A percentile compares a stretch with the other conserved stretches of the same genome.
These are phyloP conservation scores for Trichomalopsis sarcophagae DNA, from an alignment of 1,140 invertebrate genomes.

Conservation along the genomic window DNA sequence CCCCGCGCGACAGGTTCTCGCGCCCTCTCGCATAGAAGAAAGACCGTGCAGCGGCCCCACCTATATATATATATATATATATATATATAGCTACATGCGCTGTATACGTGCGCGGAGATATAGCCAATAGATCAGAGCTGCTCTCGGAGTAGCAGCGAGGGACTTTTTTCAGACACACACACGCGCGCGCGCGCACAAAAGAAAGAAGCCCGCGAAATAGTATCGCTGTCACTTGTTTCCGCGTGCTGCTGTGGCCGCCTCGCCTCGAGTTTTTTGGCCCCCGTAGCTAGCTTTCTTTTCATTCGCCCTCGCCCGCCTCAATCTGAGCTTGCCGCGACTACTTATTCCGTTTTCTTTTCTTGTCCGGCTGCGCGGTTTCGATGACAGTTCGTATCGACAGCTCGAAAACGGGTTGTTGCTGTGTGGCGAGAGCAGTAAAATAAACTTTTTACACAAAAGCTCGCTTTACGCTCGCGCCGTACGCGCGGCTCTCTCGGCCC, in stretches of 20 bases:
- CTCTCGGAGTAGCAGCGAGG: background rate
- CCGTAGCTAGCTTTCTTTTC: slow-evolving; percentile 28
- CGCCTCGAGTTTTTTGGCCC: slow-evolving; percentile 44
- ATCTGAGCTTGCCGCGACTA: background rate
- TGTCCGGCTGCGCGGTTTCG: background rate
- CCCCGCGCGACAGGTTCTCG: slow-evolving; percentile 51
- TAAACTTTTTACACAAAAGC: slow-evolving; percentile 28
- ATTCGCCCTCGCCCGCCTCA: slow-evolving; percentile 25
- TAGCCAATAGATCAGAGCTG: slow-evolving; percentile 25
- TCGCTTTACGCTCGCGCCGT: background rate
- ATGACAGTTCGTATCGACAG: background rate
- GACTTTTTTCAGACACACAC: slow-evolving; percentile 9
- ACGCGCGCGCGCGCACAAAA: slow-evolving; percentile 27
- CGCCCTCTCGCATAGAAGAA: background rate
- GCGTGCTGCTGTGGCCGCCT: slow-evolving; percentile 63
- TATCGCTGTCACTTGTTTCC: slow-evolving; percentile 73
- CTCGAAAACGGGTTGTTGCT: background rate
- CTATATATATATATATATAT: background rate
- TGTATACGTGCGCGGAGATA: background rate
- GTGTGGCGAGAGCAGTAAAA: background rate
- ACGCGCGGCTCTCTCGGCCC: background rate
- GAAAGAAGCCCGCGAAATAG: slow-evolving; percentile 63
- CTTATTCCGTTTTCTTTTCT: slow-evolving; percentile 26
- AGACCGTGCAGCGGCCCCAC: background rate
- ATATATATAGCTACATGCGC: background rate